These are phyloP conservation scores for Tor tambroides DNA, from an alignment of 2,113 vertebrate genomes.

Conservation along the genomic window DNA sequence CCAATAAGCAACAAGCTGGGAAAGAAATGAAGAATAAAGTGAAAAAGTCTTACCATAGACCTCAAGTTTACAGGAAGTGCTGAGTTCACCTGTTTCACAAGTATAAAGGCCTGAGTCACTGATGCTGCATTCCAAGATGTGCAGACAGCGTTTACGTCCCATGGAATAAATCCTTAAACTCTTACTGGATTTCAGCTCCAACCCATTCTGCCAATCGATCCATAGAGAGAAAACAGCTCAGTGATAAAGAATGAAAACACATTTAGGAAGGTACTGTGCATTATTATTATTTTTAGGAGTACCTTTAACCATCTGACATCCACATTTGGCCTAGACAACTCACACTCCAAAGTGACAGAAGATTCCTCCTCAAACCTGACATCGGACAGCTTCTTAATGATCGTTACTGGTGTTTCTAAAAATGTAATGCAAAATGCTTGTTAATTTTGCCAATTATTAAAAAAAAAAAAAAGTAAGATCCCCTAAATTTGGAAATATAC, in stretches of 20 bases:
- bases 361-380: constrained; percentile 81
- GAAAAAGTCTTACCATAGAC: constrained; percentile 80
- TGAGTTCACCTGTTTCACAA: constrained; percentile 75
- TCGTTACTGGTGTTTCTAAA: constrained; percentile 86
- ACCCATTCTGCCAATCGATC: constrained; percentile 70
- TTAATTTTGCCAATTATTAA: background rate
- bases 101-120: constrained; percentile 74
- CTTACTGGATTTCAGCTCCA: constrained; percentile 75
- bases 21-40: background rate
- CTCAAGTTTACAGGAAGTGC: constrained; percentile 73
- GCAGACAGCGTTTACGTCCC: constrained; percentile 78
- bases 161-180: constrained; percentile 82
- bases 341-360: constrained; percentile 83
- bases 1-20: background rate
- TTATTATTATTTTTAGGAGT: constrained; percentile 41
- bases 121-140: constrained; percentile 68
- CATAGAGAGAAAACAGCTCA: background rate
- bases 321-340: constrained; percentile 85
- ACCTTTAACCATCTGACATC: constrained; percentile 92
- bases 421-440: background rate
- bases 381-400: constrained; percentile 79
- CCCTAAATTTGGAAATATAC: background rate
- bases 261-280: background rate
- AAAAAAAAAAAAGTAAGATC: background rate
- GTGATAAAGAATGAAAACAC: too few relatives aligned